Evolutionary conservation across 2,888 invertebrate genomes (phyloP).

Genomic region (Papilio gigon): DNA sequence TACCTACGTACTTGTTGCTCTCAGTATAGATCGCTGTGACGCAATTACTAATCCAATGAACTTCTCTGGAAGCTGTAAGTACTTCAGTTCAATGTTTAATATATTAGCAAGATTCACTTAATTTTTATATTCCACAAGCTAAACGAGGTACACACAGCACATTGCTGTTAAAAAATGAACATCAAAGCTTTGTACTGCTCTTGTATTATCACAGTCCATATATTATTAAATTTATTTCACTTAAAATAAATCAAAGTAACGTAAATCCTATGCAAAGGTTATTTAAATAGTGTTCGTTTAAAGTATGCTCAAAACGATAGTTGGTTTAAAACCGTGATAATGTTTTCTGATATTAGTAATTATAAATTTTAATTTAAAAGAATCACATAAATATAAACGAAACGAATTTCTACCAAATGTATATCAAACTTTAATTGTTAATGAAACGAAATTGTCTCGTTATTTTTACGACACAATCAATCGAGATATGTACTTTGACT

Average conservation of each 20-base stretch:
- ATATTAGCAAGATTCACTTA: too few relatives aligned
- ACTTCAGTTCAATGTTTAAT: slow-evolving; percentile 19
- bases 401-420: background rate
- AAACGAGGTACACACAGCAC: too few relatives aligned
- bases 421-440: slow-evolving; percentile 11
- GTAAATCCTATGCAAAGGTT: too few relatives aligned
- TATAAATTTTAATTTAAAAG: slow-evolving; percentile 1
- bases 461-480: slow-evolving; percentile 17
- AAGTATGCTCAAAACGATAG: too few relatives aligned
- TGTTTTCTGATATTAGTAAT: background rate
- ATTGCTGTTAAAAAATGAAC: too few relatives aligned
- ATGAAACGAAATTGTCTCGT: slow-evolving; percentile 15
- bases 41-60: slow-evolving; percentile 98
- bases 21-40: slow-evolving; percentile 96
- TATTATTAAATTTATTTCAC: too few relatives aligned
- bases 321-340: too few relatives aligned
- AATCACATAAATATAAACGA: background rate
- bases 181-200: too few relatives aligned
- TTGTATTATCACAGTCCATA: too few relatives aligned
- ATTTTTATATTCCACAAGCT: too few relatives aligned
- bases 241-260: too few relatives aligned
- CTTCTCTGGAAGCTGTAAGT: slow-evolving; percentile 97
- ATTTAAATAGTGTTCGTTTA: too few relatives aligned
- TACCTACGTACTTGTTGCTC: slow-evolving; percentile 94
- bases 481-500: background rate